Evolutionary conservation across 2,797 vertebrate species (phyloP), one percentile per base, ranked within the genome.

Genomic region (Zalophus californianus): DNA sequence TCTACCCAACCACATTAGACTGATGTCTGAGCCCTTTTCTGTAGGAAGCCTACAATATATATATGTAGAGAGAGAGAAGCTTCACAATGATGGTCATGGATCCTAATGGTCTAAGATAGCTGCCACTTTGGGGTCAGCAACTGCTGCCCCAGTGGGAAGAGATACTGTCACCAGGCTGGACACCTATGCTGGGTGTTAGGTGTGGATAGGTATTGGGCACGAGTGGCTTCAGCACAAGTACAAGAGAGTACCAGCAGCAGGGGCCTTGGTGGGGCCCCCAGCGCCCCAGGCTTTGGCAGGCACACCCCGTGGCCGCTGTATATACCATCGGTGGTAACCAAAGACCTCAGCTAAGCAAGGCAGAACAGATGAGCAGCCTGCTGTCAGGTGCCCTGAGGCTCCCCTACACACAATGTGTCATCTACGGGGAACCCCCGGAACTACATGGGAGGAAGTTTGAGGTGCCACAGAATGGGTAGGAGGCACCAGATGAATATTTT

Each of bases 401-500:
- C 60, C 29, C 13, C 72, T 48, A n/a, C 48, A 86, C 58, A 70
- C 15, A 70, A 62, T 6, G 29, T 54, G n/a, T 13, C n/a, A 80
- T 44, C 35, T 80, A 13, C 2, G 52, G 73, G 64, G 29, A 87
- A 78, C 25, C 23, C 58, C 60, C 16, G 86, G 56, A 90, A 73
- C 32, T 52, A 68, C n/a, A 56, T 20, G 15, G 41, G n/a, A 44
- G 52, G 50, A 66, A 95, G 80, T 72, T 15, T 60, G 44, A 96
- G 38, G 48, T 88, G n/a, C 54, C 25, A n/a, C 44, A 50, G 79
- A 86, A 38, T 18, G n/a, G 41, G 78, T 48, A 58, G 64, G 13
- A 83, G 75, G 50, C 58, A 75, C 41, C 29, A 94, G 62, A 86
- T 60, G 77, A 52, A 52, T 41, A 72, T 62, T 92, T 95, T 90